These are phyloP conservation scores for human DNA, from an alignment of 2,113 vertebrate species.

Conservation along the genomic window DNA sequence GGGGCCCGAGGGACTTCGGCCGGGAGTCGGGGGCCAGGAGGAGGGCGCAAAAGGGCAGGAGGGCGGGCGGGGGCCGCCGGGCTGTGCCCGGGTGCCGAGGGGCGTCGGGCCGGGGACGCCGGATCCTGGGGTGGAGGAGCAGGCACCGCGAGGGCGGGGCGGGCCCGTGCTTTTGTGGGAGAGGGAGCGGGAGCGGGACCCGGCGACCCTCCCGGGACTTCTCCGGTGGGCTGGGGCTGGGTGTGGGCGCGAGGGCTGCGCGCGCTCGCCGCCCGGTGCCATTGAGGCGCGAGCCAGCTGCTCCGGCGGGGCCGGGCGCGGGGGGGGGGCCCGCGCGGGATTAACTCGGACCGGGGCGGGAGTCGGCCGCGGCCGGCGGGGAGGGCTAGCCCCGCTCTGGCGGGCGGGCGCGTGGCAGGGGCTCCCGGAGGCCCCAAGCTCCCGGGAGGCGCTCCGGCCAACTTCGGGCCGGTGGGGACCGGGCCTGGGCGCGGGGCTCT, in stretches of 20 bases:
- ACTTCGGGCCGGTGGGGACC: background rate
- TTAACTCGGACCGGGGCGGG: background rate
- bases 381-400: background rate
- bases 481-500: background rate
- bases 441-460: background rate
- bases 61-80: background rate
- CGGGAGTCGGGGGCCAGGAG: background rate
- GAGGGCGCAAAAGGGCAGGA: background rate
- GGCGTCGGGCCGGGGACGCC: background rate
- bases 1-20: background rate
- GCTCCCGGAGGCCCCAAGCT: background rate
- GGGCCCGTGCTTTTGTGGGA: slow-evolving; percentile 49
- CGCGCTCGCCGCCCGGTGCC: slow-evolving; percentile 38
- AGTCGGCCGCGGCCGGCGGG: background rate
- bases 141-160: background rate
- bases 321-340: background rate
- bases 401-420: background rate
- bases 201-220: slow-evolving; percentile 61
- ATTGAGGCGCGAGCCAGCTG: slow-evolving; percentile 31
- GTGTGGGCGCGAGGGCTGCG: slow-evolving; percentile 1
- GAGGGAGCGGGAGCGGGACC: slow-evolving; percentile 3
- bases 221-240: background rate
- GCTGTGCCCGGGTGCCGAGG: background rate
- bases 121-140: background rate
- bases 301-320: background rate